Evolutionary conservation across 2,113 vertebrate species (phyloP).

Genomic region (Edolisoma coerulescens): DNA sequence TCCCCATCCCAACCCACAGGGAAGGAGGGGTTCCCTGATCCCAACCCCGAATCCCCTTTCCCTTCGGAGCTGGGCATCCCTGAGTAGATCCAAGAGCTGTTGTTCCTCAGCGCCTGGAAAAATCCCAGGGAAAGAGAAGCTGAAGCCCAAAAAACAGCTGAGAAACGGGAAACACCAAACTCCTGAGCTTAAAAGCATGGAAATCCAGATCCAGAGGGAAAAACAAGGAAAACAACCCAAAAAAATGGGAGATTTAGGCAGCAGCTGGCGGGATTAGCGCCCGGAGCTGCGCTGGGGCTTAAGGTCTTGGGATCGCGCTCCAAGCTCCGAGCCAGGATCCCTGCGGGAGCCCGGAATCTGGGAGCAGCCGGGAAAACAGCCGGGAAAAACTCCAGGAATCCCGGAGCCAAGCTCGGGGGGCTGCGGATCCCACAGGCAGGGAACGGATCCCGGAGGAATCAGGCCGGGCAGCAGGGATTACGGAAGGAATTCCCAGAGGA

Average conservation of each 20-base stretch:
- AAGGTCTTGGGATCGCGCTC: not conserved
- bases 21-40: not conserved
- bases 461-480: not conserved
- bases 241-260: not conserved
- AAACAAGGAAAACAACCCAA: not conserved
- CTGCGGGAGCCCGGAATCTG: not conserved
- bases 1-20: not conserved
- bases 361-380: not conserved
- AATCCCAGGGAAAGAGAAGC: not conserved
- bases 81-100: accelerated
- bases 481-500: not conserved
- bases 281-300: not conserved
- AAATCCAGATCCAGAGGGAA: not conserved
- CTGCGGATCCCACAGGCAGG: accelerated
- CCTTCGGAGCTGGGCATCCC: not conserved
- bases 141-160: not conserved
- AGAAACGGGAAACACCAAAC: not conserved
- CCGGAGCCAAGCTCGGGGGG: accelerated
- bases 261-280: constrained; percentile 29
- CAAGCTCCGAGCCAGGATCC: not conserved
- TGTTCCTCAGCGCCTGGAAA: not conserved
- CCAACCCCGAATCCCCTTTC: not conserved
- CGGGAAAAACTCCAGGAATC: not conserved
- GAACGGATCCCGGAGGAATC: not conserved
- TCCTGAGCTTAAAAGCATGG: not conserved